Evolutionary conservation across 1,140 invertebrate species (phyloP), one percentile per base, ranked within the genome.

Genomic region (Apis mellifera): DNA sequence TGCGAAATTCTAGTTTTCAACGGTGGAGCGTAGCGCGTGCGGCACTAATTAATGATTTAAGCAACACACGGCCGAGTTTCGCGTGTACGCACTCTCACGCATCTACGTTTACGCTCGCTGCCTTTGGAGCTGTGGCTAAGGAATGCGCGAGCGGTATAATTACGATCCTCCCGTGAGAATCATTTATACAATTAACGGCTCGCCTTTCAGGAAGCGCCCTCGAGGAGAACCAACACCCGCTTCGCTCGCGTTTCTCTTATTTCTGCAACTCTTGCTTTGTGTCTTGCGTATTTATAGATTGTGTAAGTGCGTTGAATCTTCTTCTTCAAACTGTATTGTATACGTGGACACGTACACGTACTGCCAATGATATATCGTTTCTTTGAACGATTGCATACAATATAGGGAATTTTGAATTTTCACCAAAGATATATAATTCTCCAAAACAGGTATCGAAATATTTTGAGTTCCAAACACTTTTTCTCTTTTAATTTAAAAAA

Each of bases 11-110:
- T 64, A 73, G 57, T 23, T 59, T 65, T 26, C 50, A 85, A 74
- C 81, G 32, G 65, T 32, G 80, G 72, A 60, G 57, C 57, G 64
- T 71, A 82, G 80, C 81, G 75, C 82, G 75, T 81, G 84, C 74
- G 76, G 74, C 75, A 75, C 70, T 83, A 83, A 77, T 82, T 82
- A 77, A 73, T 66, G 73, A 82, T 81, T 78, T 85, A 83, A 85
- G 82, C 66, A 78, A 78, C 70, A 64, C 78, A 54, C 79, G 72
- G 69, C 68, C 80, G 64, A 75, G 71, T 81, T 81, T 81, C 71
- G 52, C 54, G 42, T 23, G 69, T 78, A 77, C 70, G 74, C 74
- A 70, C 64, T 83, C 80, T 83, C 84, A 82, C 70, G 70, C 80
- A 59, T 79, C 76, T 79, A 79, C 60, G 75, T 79, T 79, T 83